Evolutionary conservation across 2,113 vertebrate genomes (phyloP).

Genomic region (Geothlypis trichas): DNA sequence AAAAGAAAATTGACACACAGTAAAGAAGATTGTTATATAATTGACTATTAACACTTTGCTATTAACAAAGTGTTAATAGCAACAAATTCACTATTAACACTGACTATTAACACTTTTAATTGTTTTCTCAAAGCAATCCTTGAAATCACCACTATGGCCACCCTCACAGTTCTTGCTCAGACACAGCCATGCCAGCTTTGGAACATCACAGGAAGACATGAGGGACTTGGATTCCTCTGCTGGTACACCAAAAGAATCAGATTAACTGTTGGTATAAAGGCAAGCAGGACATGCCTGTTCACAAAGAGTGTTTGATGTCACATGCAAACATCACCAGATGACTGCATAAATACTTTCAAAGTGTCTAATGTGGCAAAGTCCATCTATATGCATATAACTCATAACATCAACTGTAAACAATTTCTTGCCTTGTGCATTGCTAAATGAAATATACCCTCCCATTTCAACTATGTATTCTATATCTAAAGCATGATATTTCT

Average conservation of each 20-base stretch:
- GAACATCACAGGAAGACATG: background rate
- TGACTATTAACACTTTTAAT: background rate
- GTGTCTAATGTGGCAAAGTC: background rate
- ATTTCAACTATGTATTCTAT: background rate
- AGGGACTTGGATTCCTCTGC: background rate
- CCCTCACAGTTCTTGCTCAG: background rate
- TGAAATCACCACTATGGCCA: rapidly evolving
- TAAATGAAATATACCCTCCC: background rate
- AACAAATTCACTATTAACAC: background rate
- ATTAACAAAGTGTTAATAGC: too few relatives aligned
- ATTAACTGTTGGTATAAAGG: background rate
- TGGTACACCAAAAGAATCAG: background rate
- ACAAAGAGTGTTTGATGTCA: background rate
- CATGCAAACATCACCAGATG: background rate
- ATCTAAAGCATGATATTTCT: background rate
- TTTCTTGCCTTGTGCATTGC: background rate
- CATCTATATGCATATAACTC: background rate
- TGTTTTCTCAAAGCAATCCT: background rate
- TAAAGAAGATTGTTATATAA: background rate
- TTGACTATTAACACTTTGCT: background rate
- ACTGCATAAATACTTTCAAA: background rate
- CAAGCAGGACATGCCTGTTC: background rate
- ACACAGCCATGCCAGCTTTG: background rate
- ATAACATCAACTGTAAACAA: background rate
- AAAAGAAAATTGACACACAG: background rate